These are phyloP conservation scores for Stenichneumon culpator DNA, from an alignment of 2,888 invertebrate species.

Conservation along the genomic window DNA sequence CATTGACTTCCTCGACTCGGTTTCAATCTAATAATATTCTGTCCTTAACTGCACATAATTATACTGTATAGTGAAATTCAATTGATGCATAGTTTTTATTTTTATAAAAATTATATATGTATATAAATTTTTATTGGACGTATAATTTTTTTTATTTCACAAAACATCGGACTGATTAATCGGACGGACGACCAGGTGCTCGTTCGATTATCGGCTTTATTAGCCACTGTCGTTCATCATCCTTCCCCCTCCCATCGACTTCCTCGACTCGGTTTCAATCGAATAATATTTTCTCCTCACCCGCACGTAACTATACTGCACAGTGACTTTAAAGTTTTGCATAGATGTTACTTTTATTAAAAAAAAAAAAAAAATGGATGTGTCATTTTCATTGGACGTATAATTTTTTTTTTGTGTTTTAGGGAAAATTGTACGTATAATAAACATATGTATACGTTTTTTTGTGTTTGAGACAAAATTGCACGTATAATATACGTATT, in stretches of 20 bases:
- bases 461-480: too few relatives aligned
- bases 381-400: too few relatives aligned
- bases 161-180: neutral
- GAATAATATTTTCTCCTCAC: slow-evolving; percentile 16
- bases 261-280: slow-evolving; percentile 16
- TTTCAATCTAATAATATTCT: slow-evolving; percentile 17
- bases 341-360: neutral
- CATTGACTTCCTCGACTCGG: slow-evolving; percentile 5
- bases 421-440: too few relatives aligned
- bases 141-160: neutral
- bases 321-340: neutral
- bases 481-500: too few relatives aligned
- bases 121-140: neutral
- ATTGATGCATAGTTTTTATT: neutral
- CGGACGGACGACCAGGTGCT: neutral
- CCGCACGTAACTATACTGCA: neutral
- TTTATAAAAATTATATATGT: neutral
- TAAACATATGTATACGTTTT: too few relatives aligned
- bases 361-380: neutral
- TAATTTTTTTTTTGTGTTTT: too few relatives aligned
- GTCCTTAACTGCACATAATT: slow-evolving; percentile 2
- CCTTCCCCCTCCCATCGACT: neutral
- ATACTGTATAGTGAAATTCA: neutral
- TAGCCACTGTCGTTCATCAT: slow-evolving; percentile 16
- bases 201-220: slow-evolving; percentile 8